Evolutionary conservation across 1,140 invertebrate genomes (phyloP), one percentile per base, ranked within the genome.

Genomic region (Drosophila lowei): DNA sequence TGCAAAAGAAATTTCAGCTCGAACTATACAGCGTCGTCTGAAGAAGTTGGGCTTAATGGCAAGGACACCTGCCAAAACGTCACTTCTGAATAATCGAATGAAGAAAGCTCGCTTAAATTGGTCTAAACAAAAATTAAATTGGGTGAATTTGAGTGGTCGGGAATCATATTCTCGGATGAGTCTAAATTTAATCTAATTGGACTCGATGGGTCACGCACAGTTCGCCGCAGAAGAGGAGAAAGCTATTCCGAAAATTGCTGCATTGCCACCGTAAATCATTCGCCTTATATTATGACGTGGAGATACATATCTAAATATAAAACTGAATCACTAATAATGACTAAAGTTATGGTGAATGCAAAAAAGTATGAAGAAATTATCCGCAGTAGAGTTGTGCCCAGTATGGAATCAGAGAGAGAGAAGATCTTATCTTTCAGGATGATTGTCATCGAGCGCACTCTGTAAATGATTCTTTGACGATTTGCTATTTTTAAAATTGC

Each of bases 291-390:
- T 53, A 63, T 63, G 60, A 21, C 43, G 15, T 60, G 46, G 60
- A 23, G 52, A 34, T 63, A 23, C 42, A 55, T 56, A 54, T 63
- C 42, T n/a, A 46, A 63, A 56, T 56, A 63, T 55, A 53, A 63
- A 56, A 56, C 41, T 13, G 61, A 57, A 41, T 64, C 53, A 49
- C 56, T 64, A 57, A 46, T 38, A 64, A 57, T 64, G n/a, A n/a
- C n/a, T n/a, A 23, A 63, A 3, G 58, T 30, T 44, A 61, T 44
- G 11, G 49, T 53, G 13, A 61, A 53, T 15, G 30, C 25, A 9
- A 48, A 61, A 61, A 61, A 53, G 42, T 53, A 53, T 25, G 23
- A 61, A 23, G 48, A 53, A 15, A 43, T 62, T 21, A 42, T 53
- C 16, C 30, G 15, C 23, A 55, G 23, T 42, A 11, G 18, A 23